phyloP scores from a whole-genome alignment of 1,140 invertebrate genomes.

The Subanguina moxae region DNA sequence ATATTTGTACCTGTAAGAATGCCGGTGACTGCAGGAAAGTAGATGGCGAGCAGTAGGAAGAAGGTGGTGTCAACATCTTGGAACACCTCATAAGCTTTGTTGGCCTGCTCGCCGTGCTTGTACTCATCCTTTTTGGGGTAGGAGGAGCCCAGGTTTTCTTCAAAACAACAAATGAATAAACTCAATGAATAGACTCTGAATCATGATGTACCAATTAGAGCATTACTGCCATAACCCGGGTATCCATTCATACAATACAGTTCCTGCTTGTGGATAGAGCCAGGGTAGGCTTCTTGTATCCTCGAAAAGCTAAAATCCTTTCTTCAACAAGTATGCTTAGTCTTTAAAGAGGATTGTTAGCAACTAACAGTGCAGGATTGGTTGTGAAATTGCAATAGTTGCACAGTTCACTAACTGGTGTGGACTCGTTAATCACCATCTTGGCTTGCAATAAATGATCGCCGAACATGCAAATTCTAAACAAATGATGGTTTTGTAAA shows the following conservation, averaged over 20 bases:
- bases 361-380: slow-evolving; percentile 20
- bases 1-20: slow-evolving; percentile 82
- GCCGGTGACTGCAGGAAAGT: slow-evolving; percentile 96
- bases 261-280: background rate
- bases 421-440: slow-evolving; percentile 30
- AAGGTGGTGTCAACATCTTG: slow-evolving; percentile 87
- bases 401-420: slow-evolving; percentile 43
- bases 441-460: slow-evolving; percentile 54
- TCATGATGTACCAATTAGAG: slow-evolving; percentile 37
- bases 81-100: slow-evolving; percentile 45
- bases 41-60: slow-evolving; percentile 93
- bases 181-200: background rate
- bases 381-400: slow-evolving; percentile 44
- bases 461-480: slow-evolving; percentile 54
- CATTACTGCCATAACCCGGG: slow-evolving; percentile 50
- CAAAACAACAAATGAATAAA: slow-evolving; percentile 1
- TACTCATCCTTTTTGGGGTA: slow-evolving; percentile 45
- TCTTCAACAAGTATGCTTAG: no score
- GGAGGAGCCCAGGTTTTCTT: slow-evolving; percentile 47
- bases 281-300: background rate
- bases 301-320: slow-evolving; percentile 1
- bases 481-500: slow-evolving; percentile 11
- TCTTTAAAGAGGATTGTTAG: no score
- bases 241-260: slow-evolving; percentile 51
- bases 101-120: slow-evolving; percentile 23